Percentiles rank a stretch among this genome's conserved stretches.
Evolutionary conservation across 2,888 invertebrate genomes (phyloP).

Genomic region (Uloborus plumipes): DNA sequence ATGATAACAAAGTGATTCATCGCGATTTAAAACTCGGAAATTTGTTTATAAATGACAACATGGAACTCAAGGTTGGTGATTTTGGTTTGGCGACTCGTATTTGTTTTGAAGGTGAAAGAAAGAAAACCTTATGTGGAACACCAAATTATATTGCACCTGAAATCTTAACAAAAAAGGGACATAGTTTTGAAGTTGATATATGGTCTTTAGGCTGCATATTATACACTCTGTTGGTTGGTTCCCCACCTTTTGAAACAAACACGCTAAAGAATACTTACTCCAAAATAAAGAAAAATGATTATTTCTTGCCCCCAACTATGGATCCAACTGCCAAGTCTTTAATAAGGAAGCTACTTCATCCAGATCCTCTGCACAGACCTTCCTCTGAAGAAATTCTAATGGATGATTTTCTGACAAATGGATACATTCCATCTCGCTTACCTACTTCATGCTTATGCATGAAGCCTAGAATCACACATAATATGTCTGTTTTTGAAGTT

Average conservation of each 20-base stretch:
- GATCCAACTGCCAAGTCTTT: constrained; percentile 69
- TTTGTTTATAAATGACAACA: constrained; percentile 88
- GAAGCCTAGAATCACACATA: constrained; percentile 80
- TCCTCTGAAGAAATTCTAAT: constrained; percentile 71
- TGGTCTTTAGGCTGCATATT: constrained; percentile 99
- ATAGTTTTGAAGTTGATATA: constrained; percentile 98
- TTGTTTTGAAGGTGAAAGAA: constrained; percentile 87
- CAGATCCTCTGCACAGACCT: constrained; percentile 73
- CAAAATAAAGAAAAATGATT: constrained; percentile 94
- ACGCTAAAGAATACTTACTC: constrained; percentile 95
- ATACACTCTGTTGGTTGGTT: constrained; percentile 94
- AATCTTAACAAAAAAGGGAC: constrained; percentile 95
- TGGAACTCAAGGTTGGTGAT: constrained; percentile 91
- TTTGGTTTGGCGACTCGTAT: constrained; percentile 96
- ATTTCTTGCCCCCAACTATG: constrained; percentile 76
- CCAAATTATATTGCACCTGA: constrained; percentile 99
- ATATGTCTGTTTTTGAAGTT: constrained; percentile 3
- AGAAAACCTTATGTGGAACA: constrained; percentile 94
- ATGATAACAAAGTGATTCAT: constrained; percentile 93
- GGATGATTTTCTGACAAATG: constrained; percentile 67
- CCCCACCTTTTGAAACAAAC: constrained; percentile 97
- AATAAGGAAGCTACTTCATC: constrained; percentile 72
- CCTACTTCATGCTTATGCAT: constrained; percentile 94
- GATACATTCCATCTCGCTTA: constrained; percentile 80
- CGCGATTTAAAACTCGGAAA: constrained; percentile 98